Evolutionary conservation across 1,140 invertebrate genomes (phyloP).

Genomic region (Acromyrmex echinatior): DNA sequence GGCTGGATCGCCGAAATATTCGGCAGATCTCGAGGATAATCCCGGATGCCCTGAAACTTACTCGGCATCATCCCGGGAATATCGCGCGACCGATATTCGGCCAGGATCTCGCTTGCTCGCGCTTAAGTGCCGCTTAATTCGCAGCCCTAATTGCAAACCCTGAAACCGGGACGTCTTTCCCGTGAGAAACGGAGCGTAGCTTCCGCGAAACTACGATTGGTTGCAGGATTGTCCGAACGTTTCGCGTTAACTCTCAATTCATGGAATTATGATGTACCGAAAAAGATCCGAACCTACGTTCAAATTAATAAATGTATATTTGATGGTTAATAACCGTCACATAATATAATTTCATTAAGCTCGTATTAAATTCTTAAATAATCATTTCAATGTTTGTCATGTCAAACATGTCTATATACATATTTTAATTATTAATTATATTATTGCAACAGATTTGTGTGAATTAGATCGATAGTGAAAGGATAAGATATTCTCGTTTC

Average conservation of each 20-base stretch:
- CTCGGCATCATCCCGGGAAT: slow-evolving; percentile 44
- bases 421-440: not conserved
- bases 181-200: slow-evolving; percentile 43
- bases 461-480: not conserved
- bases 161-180: slow-evolving; percentile 43
- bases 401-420: not conserved
- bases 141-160: slow-evolving; percentile 51
- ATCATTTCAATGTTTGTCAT: not conserved
- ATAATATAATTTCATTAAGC: not conserved
- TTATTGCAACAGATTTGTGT: not conserved
- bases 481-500: not conserved
- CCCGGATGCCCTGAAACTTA: slow-evolving; percentile 50
- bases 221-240: slow-evolving; percentile 27
- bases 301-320: slow-evolving; percentile 1
- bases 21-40: slow-evolving; percentile 58
- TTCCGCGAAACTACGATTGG: slow-evolving; percentile 27
- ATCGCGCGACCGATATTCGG: slow-evolving; percentile 51
- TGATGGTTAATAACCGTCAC: not conserved
- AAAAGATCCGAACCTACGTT: not conserved
- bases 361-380: not conserved
- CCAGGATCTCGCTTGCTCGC: slow-evolving; percentile 35
- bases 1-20: slow-evolving; percentile 56
- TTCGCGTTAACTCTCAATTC: not conserved
- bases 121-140: slow-evolving; percentile 58
- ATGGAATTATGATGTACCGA: not conserved